Conservation (phyloP, 2,888 invertebrate genomes). For the Watsonalla binaria region DNA sequence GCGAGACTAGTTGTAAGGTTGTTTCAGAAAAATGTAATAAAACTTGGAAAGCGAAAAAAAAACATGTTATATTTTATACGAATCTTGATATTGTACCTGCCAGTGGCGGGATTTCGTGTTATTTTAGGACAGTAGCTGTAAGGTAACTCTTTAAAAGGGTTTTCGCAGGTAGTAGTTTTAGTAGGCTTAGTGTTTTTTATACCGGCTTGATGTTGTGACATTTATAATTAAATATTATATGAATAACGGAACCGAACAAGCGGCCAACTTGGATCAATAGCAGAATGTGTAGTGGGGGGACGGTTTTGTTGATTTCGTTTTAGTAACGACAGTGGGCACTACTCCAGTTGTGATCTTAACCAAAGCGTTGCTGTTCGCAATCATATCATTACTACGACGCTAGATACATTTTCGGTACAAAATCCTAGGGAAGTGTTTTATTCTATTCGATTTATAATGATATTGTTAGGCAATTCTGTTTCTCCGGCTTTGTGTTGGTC, state of each 20-base stretch:
- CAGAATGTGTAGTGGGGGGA: constrained; percentile 70
- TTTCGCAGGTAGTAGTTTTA: constrained; percentile 77
- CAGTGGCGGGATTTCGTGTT: constrained; percentile 52
- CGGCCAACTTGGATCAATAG: constrained; percentile 67
- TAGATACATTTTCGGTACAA: constrained; percentile 74
- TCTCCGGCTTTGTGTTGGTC: constrained; percentile 57
- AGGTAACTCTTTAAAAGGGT: constrained; percentile 78
- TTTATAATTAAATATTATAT: constrained; percentile 70
- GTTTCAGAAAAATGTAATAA: constrained; percentile 79
- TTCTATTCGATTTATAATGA: constrained; percentile 65
- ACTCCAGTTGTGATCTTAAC: constrained; percentile 59
- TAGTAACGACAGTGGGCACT: constrained; percentile 42
- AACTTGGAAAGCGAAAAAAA: constrained; percentile 61
- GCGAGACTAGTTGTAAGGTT: constrained; percentile 65
- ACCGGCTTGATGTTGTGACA: constrained; percentile 80
- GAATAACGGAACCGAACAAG: constrained; percentile 59
- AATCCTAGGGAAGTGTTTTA: constrained; percentile 69
- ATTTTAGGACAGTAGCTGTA: constrained; percentile 72
- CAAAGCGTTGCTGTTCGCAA: constrained; percentile 75
- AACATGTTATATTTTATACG: constrained; percentile 74
- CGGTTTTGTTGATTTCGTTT: constrained; percentile 47
- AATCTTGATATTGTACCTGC: constrained; percentile 58
- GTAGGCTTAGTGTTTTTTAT: constrained; percentile 80
- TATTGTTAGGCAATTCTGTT: constrained; percentile 72
- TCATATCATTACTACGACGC: constrained; percentile 75